phyloP scores from a whole-genome alignment of 2,797 vertebrate species.

The Manis javanica region DNA sequence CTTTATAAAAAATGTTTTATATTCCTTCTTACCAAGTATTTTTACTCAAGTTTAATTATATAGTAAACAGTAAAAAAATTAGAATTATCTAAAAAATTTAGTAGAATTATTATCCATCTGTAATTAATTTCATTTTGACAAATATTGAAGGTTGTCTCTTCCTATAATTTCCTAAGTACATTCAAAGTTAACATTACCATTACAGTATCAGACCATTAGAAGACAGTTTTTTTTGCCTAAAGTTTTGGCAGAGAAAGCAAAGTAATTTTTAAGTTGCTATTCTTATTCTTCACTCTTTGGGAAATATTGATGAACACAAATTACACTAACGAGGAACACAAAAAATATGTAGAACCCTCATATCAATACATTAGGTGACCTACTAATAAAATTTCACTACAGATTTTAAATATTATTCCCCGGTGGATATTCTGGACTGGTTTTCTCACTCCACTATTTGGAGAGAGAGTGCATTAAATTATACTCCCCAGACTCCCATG shows the following conservation, averaged over 20 bases:
- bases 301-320: not conserved
- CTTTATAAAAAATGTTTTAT: constrained; percentile 73
- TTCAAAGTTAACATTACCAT: not conserved
- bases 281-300: not conserved
- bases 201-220: not conserved
- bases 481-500: not conserved
- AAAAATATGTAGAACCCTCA: not conserved
- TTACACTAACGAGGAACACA: not conserved
- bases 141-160: not conserved
- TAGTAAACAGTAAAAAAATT: not conserved
- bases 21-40: constrained; percentile 60
- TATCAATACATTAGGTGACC: not conserved
- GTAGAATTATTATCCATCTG: not conserved
- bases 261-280: not conserved
- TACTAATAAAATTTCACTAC: not conserved
- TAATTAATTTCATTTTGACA: not conserved
- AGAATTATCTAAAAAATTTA: not conserved
- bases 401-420: not conserved
- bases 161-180: not conserved
- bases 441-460: not conserved
- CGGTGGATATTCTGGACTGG: not conserved
- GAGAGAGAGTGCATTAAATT: not conserved
- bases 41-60: constrained; percentile 73
- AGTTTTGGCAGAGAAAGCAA: not conserved
- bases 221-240: not conserved